Base-by-base conservation (phyloP, 2,888 invertebrate species). In the Andrena camellia region DNA sequence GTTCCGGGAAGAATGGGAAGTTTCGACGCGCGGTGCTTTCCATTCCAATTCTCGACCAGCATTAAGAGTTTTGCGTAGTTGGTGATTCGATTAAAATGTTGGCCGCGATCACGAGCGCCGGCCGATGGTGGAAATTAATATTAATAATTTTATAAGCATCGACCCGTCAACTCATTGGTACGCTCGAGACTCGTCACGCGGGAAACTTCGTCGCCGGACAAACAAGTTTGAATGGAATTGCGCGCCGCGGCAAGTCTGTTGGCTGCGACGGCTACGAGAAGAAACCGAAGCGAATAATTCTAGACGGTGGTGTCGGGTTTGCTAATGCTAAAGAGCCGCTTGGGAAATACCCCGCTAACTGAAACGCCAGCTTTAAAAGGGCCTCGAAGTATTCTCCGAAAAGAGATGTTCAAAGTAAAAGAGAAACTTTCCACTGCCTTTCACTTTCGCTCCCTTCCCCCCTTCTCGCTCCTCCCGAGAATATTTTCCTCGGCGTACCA, bases 201-300 rank as follows among this genome's bases (percentile, higher is more conserved):
- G 77, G 70, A 88, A 89, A 88, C 80, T 91, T 86, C 71, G 26
- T 52, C 60, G 66, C 42, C 67, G 81, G 78, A 83, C 84, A 88
- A 88, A 86, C 87, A 91, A 92, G 87, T 91, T 92, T 91, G 89
- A 91, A 92, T 92, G 89, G 90, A 92, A 92, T 92, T 89, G 91
- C 88, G 86, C 88, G 83, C 75, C 83, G 81, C 72, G 63, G 66
- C 60, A 57, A 48, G 26, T 66, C 48, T 50, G 6, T 20, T 17
- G 20, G 57, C n/a, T 10, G 31, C 48, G 63, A 17, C 62, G 72
- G 67, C 54, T 52, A 64, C 69, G 10, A 10, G 48, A 82, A 67
- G 60, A 70, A 67, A 60, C 64, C 59, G 57, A 79, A 63, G 23
- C 62, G 60, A 23, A 35, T 67, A 78, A 78, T 54, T 59, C 57